These are phyloP conservation scores for Chalcis sispes DNA, from an alignment of 2,888 invertebrate species.

Conservation along the genomic window DNA sequence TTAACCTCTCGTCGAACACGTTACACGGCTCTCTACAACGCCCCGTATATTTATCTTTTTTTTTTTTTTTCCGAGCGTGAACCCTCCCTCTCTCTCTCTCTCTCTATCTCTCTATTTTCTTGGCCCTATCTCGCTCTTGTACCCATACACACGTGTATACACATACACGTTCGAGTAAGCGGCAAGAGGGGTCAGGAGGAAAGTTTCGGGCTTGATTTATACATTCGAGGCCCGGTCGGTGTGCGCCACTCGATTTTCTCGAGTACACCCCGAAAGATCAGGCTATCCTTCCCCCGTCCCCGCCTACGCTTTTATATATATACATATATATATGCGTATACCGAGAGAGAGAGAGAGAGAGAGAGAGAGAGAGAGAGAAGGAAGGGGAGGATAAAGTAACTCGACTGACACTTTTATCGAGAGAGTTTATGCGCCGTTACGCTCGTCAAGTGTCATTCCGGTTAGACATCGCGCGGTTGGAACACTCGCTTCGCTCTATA, in stretches of 20 bases:
- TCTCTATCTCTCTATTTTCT: not conserved
- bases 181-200: not conserved
- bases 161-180: not conserved
- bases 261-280: slow-evolving; percentile 1
- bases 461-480: not conserved
- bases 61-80: no score
- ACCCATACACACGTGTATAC: not conserved
- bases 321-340: no score
- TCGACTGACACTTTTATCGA: slow-evolving; percentile 37
- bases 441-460: slow-evolving; percentile 44
- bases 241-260: slow-evolving; percentile 15
- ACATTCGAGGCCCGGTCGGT: not conserved
- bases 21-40: no score
- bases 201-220: slow-evolving; percentile 13
- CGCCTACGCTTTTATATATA: no score
- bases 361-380: not conserved
- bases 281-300: no score
- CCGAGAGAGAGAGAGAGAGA: not conserved
- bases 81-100: slow-evolving; percentile 1
- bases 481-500: no score
- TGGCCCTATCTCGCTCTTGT: not conserved
- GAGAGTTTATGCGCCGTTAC: slow-evolving; percentile 44
- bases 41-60: no score
- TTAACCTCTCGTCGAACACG: no score
- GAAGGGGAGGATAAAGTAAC: not conserved